These are phyloP conservation scores for Mastigias papua DNA, from an alignment of 30 jellyfish, hydroid and myxozoan genomes.

Conservation along the genomic window DNA sequence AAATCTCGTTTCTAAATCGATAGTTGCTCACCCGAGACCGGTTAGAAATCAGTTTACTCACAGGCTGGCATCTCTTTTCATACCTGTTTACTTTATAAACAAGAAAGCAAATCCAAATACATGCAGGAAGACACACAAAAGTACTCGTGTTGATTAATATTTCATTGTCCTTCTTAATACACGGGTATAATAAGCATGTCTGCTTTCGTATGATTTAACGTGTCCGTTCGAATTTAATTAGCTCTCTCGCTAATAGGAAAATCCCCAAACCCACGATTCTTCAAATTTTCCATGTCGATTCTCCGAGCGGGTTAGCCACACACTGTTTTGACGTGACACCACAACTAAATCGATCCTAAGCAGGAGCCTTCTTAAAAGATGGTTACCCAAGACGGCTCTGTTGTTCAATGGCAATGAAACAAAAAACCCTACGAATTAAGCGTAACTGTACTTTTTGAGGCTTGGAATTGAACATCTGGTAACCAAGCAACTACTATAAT, in stretches of 20 bases:
- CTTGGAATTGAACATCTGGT: no score
- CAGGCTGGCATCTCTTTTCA: not conserved
- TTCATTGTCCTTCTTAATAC: not conserved
- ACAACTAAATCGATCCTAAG: not conserved
- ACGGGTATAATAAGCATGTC: not conserved
- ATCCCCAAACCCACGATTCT: not conserved
- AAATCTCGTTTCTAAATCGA: no score
- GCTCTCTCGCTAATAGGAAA: not conserved
- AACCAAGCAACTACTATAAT: no score
- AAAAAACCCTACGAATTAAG: no score
- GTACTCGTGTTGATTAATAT: not conserved
- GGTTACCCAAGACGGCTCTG: not conserved
- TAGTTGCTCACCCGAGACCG: no score
- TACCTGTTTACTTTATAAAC: conserved; percentile 20
- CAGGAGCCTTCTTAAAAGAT: not conserved
- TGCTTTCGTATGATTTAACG: not conserved
- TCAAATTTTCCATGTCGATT: not conserved
- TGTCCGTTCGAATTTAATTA: not conserved
- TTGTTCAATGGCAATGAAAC: no score
- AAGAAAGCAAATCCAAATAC: not conserved
- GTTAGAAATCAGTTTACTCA: not conserved
- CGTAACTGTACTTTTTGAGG: no score
- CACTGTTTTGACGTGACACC: not conserved
- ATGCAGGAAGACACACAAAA: not conserved
- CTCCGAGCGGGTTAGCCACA: conserved; percentile 1